phyloP scores from a whole-genome alignment of 2,113 vertebrate genomes.

The Mustela nigripes region DNA sequence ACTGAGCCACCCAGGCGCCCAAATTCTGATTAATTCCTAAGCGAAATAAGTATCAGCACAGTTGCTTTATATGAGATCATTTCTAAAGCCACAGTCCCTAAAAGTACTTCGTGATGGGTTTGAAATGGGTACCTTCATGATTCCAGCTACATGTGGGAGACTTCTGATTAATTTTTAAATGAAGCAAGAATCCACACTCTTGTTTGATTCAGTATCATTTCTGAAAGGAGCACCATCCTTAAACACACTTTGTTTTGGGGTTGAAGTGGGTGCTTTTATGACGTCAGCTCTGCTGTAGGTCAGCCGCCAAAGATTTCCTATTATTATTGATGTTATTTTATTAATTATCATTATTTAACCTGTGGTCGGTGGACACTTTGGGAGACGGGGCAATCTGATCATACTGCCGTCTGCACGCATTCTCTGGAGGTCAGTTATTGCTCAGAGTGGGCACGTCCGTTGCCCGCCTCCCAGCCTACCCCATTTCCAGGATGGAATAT shows the following conservation, averaged over 20 bases:
- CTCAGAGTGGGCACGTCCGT: not conserved
- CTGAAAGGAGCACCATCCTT: not conserved
- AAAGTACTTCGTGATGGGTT: not conserved
- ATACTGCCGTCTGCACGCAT: too few species aligned
- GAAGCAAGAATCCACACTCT: not conserved
- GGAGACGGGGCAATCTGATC: not conserved
- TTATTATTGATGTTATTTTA: not conserved
- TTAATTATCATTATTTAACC: not conserved
- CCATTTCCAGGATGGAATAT: not conserved
- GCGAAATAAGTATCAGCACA: not conserved
- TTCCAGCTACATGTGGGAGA: not conserved
- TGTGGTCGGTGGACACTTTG: not conserved
- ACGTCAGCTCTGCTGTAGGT: not conserved
- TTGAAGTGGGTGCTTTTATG: not conserved
- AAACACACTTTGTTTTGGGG: not conserved
- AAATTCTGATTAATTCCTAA: not conserved
- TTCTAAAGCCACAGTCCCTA: not conserved
- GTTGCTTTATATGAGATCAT: too few species aligned
- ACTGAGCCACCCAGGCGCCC: too few species aligned
- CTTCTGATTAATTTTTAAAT: not conserved
- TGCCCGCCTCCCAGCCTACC: accelerated
- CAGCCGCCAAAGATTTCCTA: not conserved
- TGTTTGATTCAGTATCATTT: not conserved
- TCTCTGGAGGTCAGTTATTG: not conserved
- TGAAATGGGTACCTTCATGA: not conserved